Conservation (phyloP, 2,113 vertebrate genomes). For the Puntigrus tetrazona region DNA sequence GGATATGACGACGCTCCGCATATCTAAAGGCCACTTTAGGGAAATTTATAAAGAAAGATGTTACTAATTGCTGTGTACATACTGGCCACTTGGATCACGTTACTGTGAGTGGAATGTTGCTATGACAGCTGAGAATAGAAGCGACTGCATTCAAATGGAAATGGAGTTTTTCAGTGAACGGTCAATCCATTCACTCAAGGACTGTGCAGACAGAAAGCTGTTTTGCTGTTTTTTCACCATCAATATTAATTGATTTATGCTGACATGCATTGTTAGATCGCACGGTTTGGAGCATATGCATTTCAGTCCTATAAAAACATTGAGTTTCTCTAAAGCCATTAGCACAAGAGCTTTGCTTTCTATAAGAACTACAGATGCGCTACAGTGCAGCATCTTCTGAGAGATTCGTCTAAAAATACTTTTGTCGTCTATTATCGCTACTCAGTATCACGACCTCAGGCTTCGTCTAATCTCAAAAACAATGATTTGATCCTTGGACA, state of each 20-base stretch:
- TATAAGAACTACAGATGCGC: background rate
- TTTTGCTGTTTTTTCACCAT: conserved; percentile 21
- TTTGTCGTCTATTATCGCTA: background rate
- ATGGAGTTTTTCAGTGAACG: conserved; percentile 42
- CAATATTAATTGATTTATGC: conserved; percentile 12
- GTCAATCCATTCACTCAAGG: conserved; percentile 32
- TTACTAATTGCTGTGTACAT: conserved; percentile 35
- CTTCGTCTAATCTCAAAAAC: background rate
- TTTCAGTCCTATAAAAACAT: conserved; percentile 13
- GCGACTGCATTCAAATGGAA: conserved; percentile 48
- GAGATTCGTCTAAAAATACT: conserved; percentile 21
- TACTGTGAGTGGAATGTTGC: conserved; percentile 43
- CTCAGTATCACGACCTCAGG: background rate
- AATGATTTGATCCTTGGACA: conserved; percentile 34
- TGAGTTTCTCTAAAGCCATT: background rate
- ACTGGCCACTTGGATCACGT: conserved; percentile 35
- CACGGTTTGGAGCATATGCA: background rate
- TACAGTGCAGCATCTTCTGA: background rate
- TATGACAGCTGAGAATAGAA: conserved; percentile 5
- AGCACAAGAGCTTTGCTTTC: background rate
- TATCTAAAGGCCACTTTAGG: conserved; percentile 18
- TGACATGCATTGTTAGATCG: background rate
- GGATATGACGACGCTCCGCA: background rate
- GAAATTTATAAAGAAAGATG: conserved; percentile 31
- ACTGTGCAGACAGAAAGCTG: conserved; percentile 9